Evolutionary conservation across 1,140 invertebrate genomes (phyloP), one percentile per base, ranked within the genome.

Genomic region (Augochlora pura): DNA sequence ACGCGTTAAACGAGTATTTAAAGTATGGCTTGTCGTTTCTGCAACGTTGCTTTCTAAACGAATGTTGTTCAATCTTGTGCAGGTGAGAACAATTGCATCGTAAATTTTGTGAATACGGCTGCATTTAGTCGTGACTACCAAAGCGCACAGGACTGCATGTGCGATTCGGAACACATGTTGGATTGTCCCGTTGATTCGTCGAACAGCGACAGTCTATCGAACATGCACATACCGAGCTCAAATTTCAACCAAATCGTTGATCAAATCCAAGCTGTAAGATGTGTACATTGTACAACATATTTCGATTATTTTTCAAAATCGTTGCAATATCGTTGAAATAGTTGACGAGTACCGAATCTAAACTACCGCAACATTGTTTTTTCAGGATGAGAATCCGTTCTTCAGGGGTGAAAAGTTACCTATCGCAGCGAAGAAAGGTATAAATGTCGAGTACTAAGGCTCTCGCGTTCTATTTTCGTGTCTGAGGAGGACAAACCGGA

Each of bases 91-190:
- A 96, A 98, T 84, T 99, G 99, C 91, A 94, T 98, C 77, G 96
- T 95, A 66, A 95, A 97, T 57, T 99, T 99, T 89, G 98, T 98
- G 87, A 99, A 99, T 91, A 98, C 97, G 0, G 98, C 99, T 0
- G 96, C 97, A 0, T 99, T 98, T 93, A 99, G 98, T 89, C 95
- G 98, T 0, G 96, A 98, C 83, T 99, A 98, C 91, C 99, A 99
- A 92, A 95, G 96, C 4, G 94, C 96, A 0, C 98, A 99, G 90
- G 97, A 99, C 72, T 99, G 99, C 90, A 98, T 99, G 95, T 99
- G 99, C 84, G 99, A 99, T 90, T 96, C 96, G 1, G 99, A 99
- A 89, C 99, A 99, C 93, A 99, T 99, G 99, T 97, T 99, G 89
- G 96, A 97, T 90, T 99, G 98, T 91, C 94, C 96, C 0, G 93